Base-by-base conservation (phyloP, 2,113 vertebrate species). In the Corythoichthys haematopterus region DNA sequence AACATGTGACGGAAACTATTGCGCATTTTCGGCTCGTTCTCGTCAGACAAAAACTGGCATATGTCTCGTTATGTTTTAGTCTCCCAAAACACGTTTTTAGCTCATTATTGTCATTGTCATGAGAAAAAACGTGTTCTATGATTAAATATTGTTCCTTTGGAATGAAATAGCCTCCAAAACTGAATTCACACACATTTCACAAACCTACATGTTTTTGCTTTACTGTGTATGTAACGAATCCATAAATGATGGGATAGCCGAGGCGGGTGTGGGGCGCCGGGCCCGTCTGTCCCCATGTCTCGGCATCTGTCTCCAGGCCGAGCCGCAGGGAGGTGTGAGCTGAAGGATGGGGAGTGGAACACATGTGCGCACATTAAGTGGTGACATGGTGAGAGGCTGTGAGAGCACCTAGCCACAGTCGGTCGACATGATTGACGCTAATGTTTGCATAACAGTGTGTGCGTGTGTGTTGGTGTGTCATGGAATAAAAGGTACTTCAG, bases 291-390 rank as follows among this genome's bases (percentile, higher is more conserved):
- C 84, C 83, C 83, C 82, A 82, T 87, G 85, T 90, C 88, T 90
- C 55, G 76, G 75, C 82, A 84, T 88, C 80, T 84, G 87, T 84
- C 79, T 81, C 71, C 74, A 73, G 45, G 78, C 73, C 75, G 61
- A 36, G 6, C 72, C 70, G 33, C 3, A 16, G n/a, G 45, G 78
- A 92, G 86, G 91, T 91, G 91, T 88, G 80, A 68, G 83, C 12
- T 92, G 91, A 92, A 83, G 84, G 84, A 92, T 92, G 88, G 85
- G 90, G 90, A 90, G 91, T 46, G 74, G 33, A 77, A 85, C 72
- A 82, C 87, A 90, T 84, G 81, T 57, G 38, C 71, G 37, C 66
- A 72, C 80, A 87, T 90, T 85, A 89, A 69, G 78, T 78, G 85
- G 80, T 86, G 90, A 91, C 87, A 81, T 82, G 75, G 79, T 79